A percentile compares a stretch with the other conserved stretches of the same genome.
These are phyloP conservation scores for Scaptodrosophila lebanonensis DNA, from an alignment of 1,140 invertebrate species.

Conservation along the genomic window DNA sequence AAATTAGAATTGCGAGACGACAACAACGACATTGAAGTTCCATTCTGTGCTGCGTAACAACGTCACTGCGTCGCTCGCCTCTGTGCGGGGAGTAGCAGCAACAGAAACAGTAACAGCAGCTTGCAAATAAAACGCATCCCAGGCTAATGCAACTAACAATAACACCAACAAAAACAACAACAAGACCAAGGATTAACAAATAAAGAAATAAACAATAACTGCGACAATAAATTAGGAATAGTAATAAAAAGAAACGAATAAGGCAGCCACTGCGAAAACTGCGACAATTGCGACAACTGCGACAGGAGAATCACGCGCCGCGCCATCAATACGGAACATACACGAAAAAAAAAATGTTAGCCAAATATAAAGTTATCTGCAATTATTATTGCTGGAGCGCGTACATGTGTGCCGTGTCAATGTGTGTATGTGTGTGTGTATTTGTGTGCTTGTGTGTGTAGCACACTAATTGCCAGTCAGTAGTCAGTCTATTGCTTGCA, in stretches of 20 bases:
- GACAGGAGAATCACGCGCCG: slow-evolving; percentile 58
- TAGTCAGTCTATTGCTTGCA: no score
- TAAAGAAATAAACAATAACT: slow-evolving; percentile 29
- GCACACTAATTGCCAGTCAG: slow-evolving; percentile 16
- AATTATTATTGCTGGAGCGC: slow-evolving; percentile 60
- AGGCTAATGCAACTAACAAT: neutral
- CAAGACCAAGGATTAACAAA: slow-evolving; percentile 46
- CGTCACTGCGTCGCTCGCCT: slow-evolving; percentile 14
- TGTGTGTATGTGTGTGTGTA: slow-evolving; percentile 25
- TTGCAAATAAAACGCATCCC: neutral
- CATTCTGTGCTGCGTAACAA: slow-evolving; percentile 25
- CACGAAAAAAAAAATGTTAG: slow-evolving; percentile 58
- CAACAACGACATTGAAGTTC: slow-evolving; percentile 38
- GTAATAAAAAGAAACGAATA: slow-evolving; percentile 6
- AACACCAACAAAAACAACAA: slow-evolving; percentile 5
- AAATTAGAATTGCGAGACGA: slow-evolving; percentile 54
- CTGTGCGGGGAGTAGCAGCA: slow-evolving; percentile 29
- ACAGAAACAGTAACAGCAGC: slow-evolving; percentile 4
- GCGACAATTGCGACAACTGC: slow-evolving; percentile 1
- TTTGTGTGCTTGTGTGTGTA: slow-evolving; percentile 12
- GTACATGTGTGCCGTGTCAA: slow-evolving; percentile 26
- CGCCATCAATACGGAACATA: slow-evolving; percentile 47
- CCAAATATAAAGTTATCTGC: slow-evolving; percentile 67
- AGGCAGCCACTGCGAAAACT: slow-evolving; percentile 4
- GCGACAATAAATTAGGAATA: slow-evolving; percentile 5